phyloP scores from a whole-genome alignment of 2,888 invertebrate species.

The Parthenolecanium corni region DNA sequence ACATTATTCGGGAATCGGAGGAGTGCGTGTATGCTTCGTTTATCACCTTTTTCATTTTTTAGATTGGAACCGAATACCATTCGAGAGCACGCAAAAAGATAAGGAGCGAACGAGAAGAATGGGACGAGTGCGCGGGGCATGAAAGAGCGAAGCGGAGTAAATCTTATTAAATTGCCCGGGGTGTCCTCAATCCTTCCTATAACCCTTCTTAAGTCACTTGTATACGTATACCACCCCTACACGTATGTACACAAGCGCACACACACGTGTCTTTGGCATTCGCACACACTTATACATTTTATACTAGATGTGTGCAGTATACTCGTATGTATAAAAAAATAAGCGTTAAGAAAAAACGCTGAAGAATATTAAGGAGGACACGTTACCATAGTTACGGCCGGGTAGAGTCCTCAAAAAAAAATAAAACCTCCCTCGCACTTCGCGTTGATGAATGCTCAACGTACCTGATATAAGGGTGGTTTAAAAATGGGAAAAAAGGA shows the following conservation, averaged over 20 bases:
- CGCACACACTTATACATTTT: too few species aligned
- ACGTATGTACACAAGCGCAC: too few species aligned
- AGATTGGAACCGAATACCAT: conserved; percentile 26
- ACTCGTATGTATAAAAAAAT: too few species aligned
- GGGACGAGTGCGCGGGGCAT: not conserved
- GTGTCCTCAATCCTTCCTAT: conserved; percentile 28
- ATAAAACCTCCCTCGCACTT: conserved; percentile 17
- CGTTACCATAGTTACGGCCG: conserved; percentile 28
- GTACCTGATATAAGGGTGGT: conserved; percentile 26
- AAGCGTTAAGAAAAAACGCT: conserved; percentile 11
- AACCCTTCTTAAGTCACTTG: conserved; percentile 26
- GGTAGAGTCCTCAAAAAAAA: conserved; percentile 20
- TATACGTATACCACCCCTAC: too few species aligned
- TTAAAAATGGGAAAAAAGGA: conserved; percentile 17
- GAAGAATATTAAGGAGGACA: conserved; percentile 28
- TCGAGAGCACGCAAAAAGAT: not conserved
- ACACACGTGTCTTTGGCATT: too few species aligned
- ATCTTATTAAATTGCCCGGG: conserved; percentile 28
- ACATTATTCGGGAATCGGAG: conserved; percentile 25
- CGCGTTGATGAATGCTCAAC: conserved; percentile 28
- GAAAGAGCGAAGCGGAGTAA: conserved; percentile 13
- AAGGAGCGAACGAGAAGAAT: not conserved
- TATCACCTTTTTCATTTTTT: conserved; percentile 28
- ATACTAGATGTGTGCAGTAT: too few species aligned
- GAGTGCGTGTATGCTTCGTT: conserved; percentile 28